Evolutionary conservation across 1,140 invertebrate species (phyloP).

Genomic region (Philopotamus ludificatus): DNA sequence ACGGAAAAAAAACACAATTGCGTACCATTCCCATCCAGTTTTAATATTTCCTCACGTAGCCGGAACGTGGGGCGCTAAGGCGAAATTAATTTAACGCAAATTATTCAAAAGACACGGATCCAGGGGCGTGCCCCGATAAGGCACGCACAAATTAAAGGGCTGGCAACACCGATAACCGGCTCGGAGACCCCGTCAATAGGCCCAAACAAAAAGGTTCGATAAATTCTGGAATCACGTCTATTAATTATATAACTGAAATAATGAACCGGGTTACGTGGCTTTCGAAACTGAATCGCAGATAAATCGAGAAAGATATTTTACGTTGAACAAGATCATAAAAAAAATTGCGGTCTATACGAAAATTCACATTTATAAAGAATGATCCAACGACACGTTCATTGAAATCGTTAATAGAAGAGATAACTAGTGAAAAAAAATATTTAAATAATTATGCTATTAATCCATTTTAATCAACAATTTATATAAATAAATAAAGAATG

Average conservation of each 20-base stretch:
- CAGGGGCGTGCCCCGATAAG: constrained; percentile 5
- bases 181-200: not conserved
- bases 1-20: too few species aligned
- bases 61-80: not conserved
- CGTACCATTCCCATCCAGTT: too few species aligned
- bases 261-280: not conserved
- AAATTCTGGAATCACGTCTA: not conserved
- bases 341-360: not conserved
- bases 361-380: not conserved
- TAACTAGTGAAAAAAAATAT: too few species aligned
- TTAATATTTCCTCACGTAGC: not conserved
- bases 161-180: not conserved
- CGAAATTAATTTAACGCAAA: constrained; percentile 18
- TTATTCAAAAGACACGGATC: constrained; percentile 15
- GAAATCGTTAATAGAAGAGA: not conserved
- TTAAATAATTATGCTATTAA: too few species aligned
- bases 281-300: not conserved
- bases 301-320: not conserved
- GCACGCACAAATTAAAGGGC: constrained; percentile 18
- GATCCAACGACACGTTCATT: not conserved
- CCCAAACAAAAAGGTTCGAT: not conserved
- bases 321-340: not conserved
- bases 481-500: too few species aligned
- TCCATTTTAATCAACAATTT: too few species aligned
- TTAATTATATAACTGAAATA: not conserved